Evolutionary conservation across 2,888 invertebrate genomes (phyloP).

Genomic region (Machimus rusticus): DNA sequence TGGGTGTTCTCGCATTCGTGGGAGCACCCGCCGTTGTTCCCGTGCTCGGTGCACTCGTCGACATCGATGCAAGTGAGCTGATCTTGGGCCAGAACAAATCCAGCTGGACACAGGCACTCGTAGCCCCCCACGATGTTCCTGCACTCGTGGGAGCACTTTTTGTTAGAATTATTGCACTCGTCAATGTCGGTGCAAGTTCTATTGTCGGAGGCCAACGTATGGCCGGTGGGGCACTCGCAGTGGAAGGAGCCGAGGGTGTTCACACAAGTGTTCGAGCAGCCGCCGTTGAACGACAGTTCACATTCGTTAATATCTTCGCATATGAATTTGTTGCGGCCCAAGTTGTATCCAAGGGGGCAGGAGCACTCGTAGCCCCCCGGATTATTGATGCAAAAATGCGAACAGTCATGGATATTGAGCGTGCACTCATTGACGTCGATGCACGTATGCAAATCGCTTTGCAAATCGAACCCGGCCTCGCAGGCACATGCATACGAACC

Average conservation of each 20-base stretch:
- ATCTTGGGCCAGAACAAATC: slow-evolving; percentile 56
- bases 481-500: slow-evolving; percentile 67
- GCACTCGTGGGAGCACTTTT: slow-evolving; percentile 55
- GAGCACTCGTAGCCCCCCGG: slow-evolving; percentile 67
- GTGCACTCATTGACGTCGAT: slow-evolving; percentile 65
- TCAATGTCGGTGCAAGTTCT: slow-evolving; percentile 57
- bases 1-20: slow-evolving; percentile 66
- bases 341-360: slow-evolving; percentile 65
- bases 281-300: slow-evolving; percentile 55
- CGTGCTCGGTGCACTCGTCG: slow-evolving; percentile 53
- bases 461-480: slow-evolving; percentile 60
- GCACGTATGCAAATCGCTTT: slow-evolving; percentile 59
- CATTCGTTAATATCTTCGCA: slow-evolving; percentile 62
- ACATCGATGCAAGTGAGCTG: slow-evolving; percentile 48
- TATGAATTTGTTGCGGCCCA: slow-evolving; percentile 55
- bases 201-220: slow-evolving; percentile 55
- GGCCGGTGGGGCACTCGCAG: slow-evolving; percentile 65
- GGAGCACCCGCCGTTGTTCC: slow-evolving; percentile 64
- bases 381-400: slow-evolving; percentile 66
- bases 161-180: slow-evolving; percentile 46
- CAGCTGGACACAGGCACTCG: slow-evolving; percentile 66
- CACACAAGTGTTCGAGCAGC: slow-evolving; percentile 58
- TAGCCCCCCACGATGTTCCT: slow-evolving; percentile 55
- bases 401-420: slow-evolving; percentile 61
- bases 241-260: slow-evolving; percentile 65